Evolutionary conservation across 2,888 invertebrate genomes (phyloP).

Genomic region (Peribatodes rhomboidaria): DNA sequence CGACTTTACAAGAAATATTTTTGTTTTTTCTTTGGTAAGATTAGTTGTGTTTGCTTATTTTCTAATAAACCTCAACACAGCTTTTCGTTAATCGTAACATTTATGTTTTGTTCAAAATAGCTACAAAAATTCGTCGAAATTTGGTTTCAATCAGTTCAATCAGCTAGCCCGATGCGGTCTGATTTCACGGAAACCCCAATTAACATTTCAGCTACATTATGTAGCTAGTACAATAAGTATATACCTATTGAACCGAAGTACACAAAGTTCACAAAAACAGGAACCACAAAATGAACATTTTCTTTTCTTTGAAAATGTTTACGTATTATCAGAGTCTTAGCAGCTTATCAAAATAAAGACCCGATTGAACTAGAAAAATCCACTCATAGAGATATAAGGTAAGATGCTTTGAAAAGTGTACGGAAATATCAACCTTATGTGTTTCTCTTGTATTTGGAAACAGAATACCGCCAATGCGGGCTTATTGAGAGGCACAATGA

Average conservation of each 20-base stretch:
- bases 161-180: conserved; percentile 6
- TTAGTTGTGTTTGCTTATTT: too few species aligned
- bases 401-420: conserved; percentile 19
- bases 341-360: conserved; percentile 31
- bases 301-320: conserved; percentile 14
- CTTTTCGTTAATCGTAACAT: too few species aligned
- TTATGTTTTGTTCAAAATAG: not conserved
- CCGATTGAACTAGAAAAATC: conserved; percentile 28
- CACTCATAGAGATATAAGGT: conserved; percentile 27
- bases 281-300: conserved; percentile 8
- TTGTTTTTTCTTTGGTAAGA: too few species aligned
- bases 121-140: not conserved
- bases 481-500: conserved; percentile 63
- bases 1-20: not conserved
- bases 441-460: conserved; percentile 35
- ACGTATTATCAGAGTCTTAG: conserved; percentile 19
- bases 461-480: conserved; percentile 43
- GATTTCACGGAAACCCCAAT: conserved; percentile 13
- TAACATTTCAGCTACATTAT: conserved; percentile 1
- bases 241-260: not conserved
- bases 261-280: not conserved
- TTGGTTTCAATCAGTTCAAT: conserved; percentile 11
- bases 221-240: not conserved
- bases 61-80: too few species aligned
- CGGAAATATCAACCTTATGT: conserved; percentile 34